Conservation (phyloP, 1,140 invertebrate genomes). For the Bombus breviceps region DNA sequence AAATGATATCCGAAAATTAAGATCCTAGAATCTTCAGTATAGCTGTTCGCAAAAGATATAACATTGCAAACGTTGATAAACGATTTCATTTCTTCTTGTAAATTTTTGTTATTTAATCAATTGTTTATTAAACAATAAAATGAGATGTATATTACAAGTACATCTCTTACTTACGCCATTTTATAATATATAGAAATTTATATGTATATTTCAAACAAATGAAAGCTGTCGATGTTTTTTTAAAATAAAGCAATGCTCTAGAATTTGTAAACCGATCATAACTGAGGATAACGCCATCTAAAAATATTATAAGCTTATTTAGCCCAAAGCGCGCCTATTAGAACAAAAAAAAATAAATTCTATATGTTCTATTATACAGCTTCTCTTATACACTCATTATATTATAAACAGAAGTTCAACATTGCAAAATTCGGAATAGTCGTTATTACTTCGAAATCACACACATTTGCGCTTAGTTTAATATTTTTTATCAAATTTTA, state of each 20-base stretch:
- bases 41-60: background rate
- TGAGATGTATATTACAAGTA: background rate
- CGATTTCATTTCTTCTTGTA: conserved; percentile 1
- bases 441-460: background rate
- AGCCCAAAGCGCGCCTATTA: conserved; percentile 1
- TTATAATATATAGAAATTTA: background rate
- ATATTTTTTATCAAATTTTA: background rate
- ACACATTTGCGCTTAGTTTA: background rate
- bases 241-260: conserved; percentile 4
- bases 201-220: background rate
- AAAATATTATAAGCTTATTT: conserved; percentile 35
- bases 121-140: conserved; percentile 7
- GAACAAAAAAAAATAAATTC: background rate
- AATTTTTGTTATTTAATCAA: background rate
- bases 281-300: conserved; percentile 45
- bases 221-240: background rate
- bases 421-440: background rate
- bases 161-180: background rate
- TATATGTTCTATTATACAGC: background rate
- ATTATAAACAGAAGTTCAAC: background rate
- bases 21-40: background rate
- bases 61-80: background rate
- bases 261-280: conserved; percentile 28
- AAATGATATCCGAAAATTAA: background rate
- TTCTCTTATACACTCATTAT: background rate